Evolutionary conservation across 1,140 invertebrate species (phyloP), one percentile per base, ranked within the genome.

Genomic region (Kradibia gibbosae): DNA sequence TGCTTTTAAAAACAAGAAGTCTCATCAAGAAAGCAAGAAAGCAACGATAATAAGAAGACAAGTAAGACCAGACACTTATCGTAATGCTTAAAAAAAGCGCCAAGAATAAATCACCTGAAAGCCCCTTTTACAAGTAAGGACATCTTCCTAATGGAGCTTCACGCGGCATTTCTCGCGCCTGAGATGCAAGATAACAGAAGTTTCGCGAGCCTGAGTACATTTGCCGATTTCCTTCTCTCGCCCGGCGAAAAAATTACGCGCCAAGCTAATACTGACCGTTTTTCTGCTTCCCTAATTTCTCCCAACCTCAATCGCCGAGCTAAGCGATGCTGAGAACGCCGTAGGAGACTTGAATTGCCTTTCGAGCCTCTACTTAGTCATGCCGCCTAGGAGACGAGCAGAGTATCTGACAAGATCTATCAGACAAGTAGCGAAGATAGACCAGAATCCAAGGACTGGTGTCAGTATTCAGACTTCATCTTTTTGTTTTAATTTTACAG

Each of bases 101-200:
- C 25, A 53, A 74, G n/a, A 25, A 76, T 31, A 65, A 62, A 67
- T 74, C 20, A 31, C 45, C 45, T 50, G 60, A 62, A 60, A 60
- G 65, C 36, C 28, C 42, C 25, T 48, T 55, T 80, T 73, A 74
- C 70, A 80, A 74, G 78, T 5, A 78, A 25, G 50, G 71, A 53
- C 55, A 2, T 25, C 34, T 60, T 60, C 42, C 72, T 81, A 76
- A 76, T 75, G 80, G 72, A 81, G 72, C 80, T 70, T 76, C 73
- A 81, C 73, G 80, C 73, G 53, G 70, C 78, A 57, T 62, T 65
- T 36, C 78, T 73, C 55, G 78, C 71, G 78, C 71, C 45, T 34
- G 72, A 81, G 80, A 81, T 81, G 60, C 72, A 15, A 75, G 80
- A 81, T 81, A 81, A 65, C 53, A 39, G 36, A 36, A 10, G 28